phyloP scores from a whole-genome alignment of 2,888 invertebrate species.

The Malthinus flaveolus region DNA sequence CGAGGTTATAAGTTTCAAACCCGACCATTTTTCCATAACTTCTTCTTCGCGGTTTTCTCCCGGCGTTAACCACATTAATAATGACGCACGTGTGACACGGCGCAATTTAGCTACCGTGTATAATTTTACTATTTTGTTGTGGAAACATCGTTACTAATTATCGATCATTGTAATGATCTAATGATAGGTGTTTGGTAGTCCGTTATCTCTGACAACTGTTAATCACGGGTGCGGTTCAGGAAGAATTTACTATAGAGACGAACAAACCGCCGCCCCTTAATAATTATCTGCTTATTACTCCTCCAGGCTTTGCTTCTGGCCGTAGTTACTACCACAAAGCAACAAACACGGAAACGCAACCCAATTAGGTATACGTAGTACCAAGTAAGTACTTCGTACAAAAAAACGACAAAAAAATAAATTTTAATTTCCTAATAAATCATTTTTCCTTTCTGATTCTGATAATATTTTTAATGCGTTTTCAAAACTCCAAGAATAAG shows the following conservation, averaged over 20 bases:
- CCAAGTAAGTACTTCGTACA: too few species aligned
- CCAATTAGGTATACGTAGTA: too few species aligned
- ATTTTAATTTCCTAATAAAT: too few species aligned
- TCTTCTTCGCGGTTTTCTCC: not conserved
- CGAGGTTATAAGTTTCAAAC: too few species aligned
- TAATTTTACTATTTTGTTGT: conserved; percentile 5
- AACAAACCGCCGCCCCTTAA: conserved; percentile 13
- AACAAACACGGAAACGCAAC: not conserved
- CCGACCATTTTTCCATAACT: too few species aligned
- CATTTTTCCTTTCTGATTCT: too few species aligned
- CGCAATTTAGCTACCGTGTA: conserved; percentile 30
- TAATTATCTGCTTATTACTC: conserved; percentile 29
- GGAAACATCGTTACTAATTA: conserved; percentile 26
- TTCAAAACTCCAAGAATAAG: too few species aligned
- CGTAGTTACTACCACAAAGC: not conserved
- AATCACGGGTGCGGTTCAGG: conserved; percentile 29
- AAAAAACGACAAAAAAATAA: too few species aligned
- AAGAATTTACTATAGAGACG: conserved; percentile 13
- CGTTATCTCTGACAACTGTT: conserved; percentile 30
- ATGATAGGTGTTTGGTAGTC: conserved; percentile 29
- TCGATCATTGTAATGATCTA: conserved; percentile 30
- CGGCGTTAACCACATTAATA: conserved; percentile 32
- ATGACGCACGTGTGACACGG: conserved; percentile 44
- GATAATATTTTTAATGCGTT: too few species aligned
- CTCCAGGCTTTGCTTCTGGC: conserved; percentile 22